A percentile compares a stretch with the other conserved stretches of the same genome.
Conservation (phyloP, 2,113 vertebrate species). For the Heterotilapia buettikoferi region DNA sequence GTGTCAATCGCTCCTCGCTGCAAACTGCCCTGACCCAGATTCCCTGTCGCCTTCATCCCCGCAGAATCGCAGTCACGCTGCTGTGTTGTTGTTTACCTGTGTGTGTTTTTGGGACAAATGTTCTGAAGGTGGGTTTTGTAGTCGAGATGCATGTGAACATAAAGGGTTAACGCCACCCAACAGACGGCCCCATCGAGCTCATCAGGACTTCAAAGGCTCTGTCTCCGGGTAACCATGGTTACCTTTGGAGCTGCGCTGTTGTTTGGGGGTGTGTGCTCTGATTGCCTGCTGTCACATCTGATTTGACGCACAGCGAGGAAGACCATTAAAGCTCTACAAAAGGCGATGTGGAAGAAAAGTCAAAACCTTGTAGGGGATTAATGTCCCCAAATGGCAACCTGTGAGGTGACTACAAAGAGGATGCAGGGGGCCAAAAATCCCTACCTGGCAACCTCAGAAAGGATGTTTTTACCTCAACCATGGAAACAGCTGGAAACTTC, state of each 20-base stretch:
- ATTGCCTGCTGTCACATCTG: constrained; percentile 52
- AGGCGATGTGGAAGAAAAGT: constrained; percentile 8
- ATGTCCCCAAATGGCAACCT: constrained; percentile 4
- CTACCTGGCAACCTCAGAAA: neutral
- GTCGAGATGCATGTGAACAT: neutral
- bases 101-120: neutral
- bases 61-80: neutral
- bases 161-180: constrained; percentile 22
- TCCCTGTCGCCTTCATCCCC: neutral
- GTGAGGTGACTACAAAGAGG: neutral
- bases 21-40: constrained; percentile 60
- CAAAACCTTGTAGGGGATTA: constrained; percentile 19
- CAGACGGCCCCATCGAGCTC: constrained; percentile 5
- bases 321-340: constrained; percentile 14
- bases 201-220: constrained; percentile 37
- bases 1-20: constrained; percentile 1
- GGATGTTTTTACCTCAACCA: neutral
- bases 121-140: neutral
- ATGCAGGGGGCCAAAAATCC: neutral
- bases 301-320: constrained; percentile 45
- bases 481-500: neutral
- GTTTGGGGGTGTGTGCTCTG: constrained; percentile 31
- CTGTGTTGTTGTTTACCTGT: neutral
- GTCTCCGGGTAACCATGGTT: constrained; percentile 63
- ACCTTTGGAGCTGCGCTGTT: constrained; percentile 30